Percentiles rank a stretch among this genome's conserved stretches.
These are phyloP conservation scores for Lepetodrilus schrolli DNA, from an alignment of 2,888 invertebrate species.

Conservation along the genomic window DNA sequence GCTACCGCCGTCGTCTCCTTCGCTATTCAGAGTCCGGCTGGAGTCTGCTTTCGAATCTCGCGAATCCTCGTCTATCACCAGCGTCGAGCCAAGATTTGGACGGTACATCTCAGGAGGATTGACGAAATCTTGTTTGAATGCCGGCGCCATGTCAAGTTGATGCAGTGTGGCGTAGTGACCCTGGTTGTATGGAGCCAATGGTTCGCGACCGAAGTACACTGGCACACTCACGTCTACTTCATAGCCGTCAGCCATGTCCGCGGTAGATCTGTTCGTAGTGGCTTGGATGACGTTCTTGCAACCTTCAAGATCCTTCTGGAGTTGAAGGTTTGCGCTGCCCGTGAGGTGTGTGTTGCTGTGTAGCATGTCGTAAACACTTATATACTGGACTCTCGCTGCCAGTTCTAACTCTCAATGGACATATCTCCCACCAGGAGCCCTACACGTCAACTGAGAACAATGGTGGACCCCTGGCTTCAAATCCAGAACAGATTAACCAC, in stretches of 20 bases:
- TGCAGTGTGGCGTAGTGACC: neutral
- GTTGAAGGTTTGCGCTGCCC: neutral
- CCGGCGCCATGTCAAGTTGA: neutral
- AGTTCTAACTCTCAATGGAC: neutral
- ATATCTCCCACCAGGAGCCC: neutral
- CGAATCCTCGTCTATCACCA: conserved; percentile 1
- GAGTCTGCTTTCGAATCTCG: conserved; percentile 1
- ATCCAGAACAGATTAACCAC: neutral
- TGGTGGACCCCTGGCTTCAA: neutral
- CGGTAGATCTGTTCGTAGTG: neutral
- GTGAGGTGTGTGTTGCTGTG: neutral
- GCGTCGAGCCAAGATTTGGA: neutral
- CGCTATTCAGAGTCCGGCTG: neutral
- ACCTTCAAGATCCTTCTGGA: no score
- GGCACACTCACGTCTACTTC: neutral
- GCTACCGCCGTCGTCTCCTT: neutral
- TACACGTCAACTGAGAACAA: conserved; percentile 9
- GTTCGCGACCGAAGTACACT: neutral
- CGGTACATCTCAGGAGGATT: no score
- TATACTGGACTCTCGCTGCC: neutral
- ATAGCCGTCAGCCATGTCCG: conserved; percentile 8
- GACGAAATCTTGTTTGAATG: neutral
- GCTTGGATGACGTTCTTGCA: no score
- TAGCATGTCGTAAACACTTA: neutral
- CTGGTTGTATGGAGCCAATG: neutral